Evolutionary conservation across 2,113 vertebrate genomes (phyloP).

Genomic region (Tetrao urogallus): DNA sequence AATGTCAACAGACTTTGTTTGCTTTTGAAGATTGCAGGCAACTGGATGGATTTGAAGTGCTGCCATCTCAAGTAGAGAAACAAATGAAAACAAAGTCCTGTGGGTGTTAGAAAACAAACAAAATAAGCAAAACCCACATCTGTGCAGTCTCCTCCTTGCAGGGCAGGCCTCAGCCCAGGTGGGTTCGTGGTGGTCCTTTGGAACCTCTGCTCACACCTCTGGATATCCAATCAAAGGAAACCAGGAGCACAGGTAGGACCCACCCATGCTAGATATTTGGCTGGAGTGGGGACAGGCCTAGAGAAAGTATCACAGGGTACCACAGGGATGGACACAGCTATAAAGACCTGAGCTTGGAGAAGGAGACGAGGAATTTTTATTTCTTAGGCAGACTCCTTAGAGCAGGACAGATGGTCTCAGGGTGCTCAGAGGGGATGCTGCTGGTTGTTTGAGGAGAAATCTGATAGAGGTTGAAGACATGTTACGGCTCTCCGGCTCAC

Average conservation of each 20-base stretch:
- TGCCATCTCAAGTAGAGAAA: neutral
- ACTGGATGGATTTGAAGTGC: neutral
- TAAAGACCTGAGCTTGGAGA: neutral
- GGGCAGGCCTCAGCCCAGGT: neutral
- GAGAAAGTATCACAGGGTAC: neutral
- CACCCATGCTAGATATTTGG: neutral
- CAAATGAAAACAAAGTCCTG: neutral
- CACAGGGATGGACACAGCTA: neutral
- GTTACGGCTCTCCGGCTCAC: neutral
- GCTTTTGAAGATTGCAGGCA: conserved; percentile 8
- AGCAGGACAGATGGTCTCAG: neutral
- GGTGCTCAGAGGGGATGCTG: neutral
- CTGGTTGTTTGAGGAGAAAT: neutral
- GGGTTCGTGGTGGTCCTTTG: neutral
- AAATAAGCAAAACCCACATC: neutral
- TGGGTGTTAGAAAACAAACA: neutral
- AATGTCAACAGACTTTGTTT: neutral
- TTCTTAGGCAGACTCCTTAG: neutral
- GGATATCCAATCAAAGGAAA: neutral
- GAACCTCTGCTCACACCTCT: neutral
- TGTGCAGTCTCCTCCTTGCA: neutral
- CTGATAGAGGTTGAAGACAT: neutral
- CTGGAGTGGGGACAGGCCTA: neutral
- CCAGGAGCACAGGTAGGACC: neutral
- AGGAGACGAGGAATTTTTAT: neutral